Base-by-base conservation (phyloP, 2,113 vertebrate species). In the Epinephelus lanceolatus region DNA sequence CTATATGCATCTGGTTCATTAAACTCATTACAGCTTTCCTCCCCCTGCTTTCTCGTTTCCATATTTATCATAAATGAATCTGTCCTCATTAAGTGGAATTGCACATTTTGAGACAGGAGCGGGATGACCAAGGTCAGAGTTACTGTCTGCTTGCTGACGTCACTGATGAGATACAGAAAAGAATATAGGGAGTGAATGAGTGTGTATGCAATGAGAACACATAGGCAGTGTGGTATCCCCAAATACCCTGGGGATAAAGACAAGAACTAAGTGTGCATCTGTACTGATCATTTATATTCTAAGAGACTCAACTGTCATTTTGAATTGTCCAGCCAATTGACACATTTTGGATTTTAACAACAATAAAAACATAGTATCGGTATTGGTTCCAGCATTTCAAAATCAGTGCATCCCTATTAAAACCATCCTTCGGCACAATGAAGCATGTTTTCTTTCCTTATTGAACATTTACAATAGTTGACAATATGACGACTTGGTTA, bases 51-150 rank as follows among this genome's bases (percentile, higher is more conserved):
- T 77, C 73, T 76, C 25, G 5, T 80, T 81, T 86, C 83, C 76
- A 78, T 86, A 88, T 90, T 94, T 90, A 86, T 90, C 87, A 91
- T 88, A 88, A 93, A 92, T 80, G 69, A 91, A 91, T 93, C 83
- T 79, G 85, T 70, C 71, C 88, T 93, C 89, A 91, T 93, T 93
- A 90, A 80, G 85, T 68, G 86, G 52, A 86, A 80, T 56, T 19
- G 80, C 70, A 74, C 56, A 42, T 89, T 87, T 88, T 83, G 62
- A 74, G 81, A 73, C 62, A 76, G 69, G 61, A 82, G 68, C 60
- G 66, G 42, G 56, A 85, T 5, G 61, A 69, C 69, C 78, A 78
- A 81, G 89, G 91, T 90, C 89, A 90, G 45, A 72, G 61, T 76
- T 27, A 30, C 71, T 12, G 57, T 59, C 80, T 56, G 80, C 84